Evolutionary conservation across 2,888 invertebrate genomes (phyloP).

Genomic region (Lithosia quadra): DNA sequence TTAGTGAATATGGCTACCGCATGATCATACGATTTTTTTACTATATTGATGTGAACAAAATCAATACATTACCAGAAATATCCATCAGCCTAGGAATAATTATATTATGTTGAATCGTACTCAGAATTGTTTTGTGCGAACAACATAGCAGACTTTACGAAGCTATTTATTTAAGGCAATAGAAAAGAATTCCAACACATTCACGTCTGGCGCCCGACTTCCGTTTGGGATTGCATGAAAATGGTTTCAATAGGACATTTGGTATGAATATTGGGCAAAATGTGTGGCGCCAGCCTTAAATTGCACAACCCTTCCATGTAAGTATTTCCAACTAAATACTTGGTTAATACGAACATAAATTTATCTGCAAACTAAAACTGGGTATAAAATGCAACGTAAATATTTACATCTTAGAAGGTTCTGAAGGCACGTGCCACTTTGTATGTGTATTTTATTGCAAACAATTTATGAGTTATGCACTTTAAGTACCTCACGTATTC

Average conservation of each 20-base stretch:
- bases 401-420: slow-evolving; percentile 69
- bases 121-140: background rate
- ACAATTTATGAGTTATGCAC: slow-evolving; percentile 73
- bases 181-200: background rate
- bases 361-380: slow-evolving; percentile 50
- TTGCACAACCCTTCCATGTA: slow-evolving; percentile 16
- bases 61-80: too few relatives aligned
- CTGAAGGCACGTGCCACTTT: slow-evolving; percentile 69
- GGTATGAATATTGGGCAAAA: slow-evolving; percentile 6
- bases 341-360: slow-evolving; percentile 43
- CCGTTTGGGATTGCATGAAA: background rate
- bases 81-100: too few relatives aligned
- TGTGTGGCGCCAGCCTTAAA: slow-evolving; percentile 23
- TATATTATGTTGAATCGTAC: too few relatives aligned
- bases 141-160: background rate
- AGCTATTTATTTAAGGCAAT: background rate
- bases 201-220: background rate
- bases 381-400: slow-evolving; percentile 71
- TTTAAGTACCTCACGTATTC: slow-evolving; percentile 67
- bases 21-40: too few relatives aligned
- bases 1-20: too few relatives aligned
- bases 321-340: slow-evolving; percentile 17
- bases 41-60: too few relatives aligned
- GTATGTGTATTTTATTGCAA: slow-evolving; percentile 72
- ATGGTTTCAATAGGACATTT: slow-evolving; percentile 2